phyloP scores from a whole-genome alignment of 2,113 vertebrate species.

The Pitta sordida region DNA sequence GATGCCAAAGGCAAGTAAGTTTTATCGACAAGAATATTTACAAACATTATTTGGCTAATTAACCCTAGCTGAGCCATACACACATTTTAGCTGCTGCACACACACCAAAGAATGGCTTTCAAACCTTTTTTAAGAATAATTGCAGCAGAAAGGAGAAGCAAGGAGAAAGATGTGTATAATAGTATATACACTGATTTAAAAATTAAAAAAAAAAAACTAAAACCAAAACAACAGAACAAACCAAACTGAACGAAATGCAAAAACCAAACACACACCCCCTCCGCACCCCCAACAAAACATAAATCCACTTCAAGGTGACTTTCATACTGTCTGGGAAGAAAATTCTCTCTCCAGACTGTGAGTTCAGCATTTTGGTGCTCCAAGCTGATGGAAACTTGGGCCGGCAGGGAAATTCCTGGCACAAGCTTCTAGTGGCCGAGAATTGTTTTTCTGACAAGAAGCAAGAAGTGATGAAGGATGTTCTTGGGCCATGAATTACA shows the following conservation, averaged over 20 bases:
- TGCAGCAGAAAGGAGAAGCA: background rate
- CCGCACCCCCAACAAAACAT: rapidly evolving
- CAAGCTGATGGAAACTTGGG: background rate
- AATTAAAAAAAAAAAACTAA: background rate
- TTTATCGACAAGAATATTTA: background rate
- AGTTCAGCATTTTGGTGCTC: constrained; percentile 47
- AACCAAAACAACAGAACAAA: too few species aligned
- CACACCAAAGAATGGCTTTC: background rate
- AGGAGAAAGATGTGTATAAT: background rate
- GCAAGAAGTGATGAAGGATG: constrained; percentile 49
- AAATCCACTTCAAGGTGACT: background rate
- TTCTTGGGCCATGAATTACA: constrained; percentile 39
- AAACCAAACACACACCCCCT: too few species aligned
- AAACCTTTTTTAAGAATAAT: background rate
- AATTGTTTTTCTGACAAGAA: constrained; percentile 67
- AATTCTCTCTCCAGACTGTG: background rate
- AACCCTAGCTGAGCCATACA: background rate
- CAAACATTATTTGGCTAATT: background rate
- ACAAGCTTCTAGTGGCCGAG: constrained; percentile 9
- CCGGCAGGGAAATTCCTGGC: constrained; percentile 56
- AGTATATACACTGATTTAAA: background rate
- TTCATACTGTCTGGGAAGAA: constrained; percentile 12
- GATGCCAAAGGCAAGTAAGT: background rate
- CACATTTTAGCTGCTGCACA: background rate
- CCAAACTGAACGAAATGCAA: too few species aligned